Base-by-base conservation (phyloP, 2,888 invertebrate genomes). In the Meiosimyza platycephala region DNA sequence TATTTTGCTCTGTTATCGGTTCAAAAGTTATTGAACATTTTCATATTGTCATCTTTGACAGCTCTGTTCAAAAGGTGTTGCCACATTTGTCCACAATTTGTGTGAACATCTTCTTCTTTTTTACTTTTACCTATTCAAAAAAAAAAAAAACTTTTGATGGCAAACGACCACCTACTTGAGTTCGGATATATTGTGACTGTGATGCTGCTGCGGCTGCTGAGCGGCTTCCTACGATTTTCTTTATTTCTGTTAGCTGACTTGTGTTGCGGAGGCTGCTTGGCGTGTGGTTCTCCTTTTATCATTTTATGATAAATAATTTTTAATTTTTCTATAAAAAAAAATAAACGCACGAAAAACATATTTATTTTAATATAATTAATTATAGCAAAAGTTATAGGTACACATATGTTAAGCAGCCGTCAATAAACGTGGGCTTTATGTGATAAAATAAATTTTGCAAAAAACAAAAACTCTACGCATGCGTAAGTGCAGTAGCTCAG, bases 301-400 rank as follows among this genome's bases (percentile, higher is more conserved):
- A 40, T 40, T 65, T 57, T 63, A 33, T 71, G 71, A 65, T 64
- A 71, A 71, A 71, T 71, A 57, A 48, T 59, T 54, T 50, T 48
- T 22, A 18, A 51, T 51, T 65, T 51, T 50, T 65, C 64, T 18
- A 33, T 52, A 52, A 52, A n/a, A 11, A 52, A 51, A 54, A 52
- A 66, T 40, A 15, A 67, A 54, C 47, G 55, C 55, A 40, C 48
- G 15, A 47, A 57, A 59, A 40, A 68, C 4, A 28, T 57, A 59
- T 47, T 68, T 57, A 59, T 47, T 68, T 40, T 15, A 68, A 18
- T 48, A 28, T 16, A 54, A 54, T 54, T 12, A 47, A 63, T n/a
- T 28, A 28, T 64, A 69, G 28, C 66, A 67, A 72, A 60, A 72
- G 67, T 13, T 7, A 55, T 74, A 47, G 47, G 51, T 22, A 65